Percentiles rank a stretch among this genome's conserved stretches.
phyloP scores from a whole-genome alignment of 1,140 invertebrate genomes.

The Choristoneura fumiferana region DNA sequence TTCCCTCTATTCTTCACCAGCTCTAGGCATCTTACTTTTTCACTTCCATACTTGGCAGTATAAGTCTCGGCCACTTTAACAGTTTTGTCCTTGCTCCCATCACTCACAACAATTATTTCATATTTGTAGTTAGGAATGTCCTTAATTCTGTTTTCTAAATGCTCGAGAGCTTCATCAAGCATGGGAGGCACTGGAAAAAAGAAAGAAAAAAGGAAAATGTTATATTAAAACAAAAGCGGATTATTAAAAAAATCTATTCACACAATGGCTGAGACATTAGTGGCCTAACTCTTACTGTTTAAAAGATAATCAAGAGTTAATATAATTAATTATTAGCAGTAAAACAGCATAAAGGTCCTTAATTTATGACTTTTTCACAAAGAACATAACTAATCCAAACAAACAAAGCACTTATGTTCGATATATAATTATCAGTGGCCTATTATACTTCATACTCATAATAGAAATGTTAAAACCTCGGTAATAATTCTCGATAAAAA shows the following conservation, averaged over 20 bases:
- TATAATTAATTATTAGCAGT: conserved; percentile 22
- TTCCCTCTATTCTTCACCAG: conserved; percentile 95
- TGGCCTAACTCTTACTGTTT: too few species aligned
- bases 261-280: conserved; percentile 17
- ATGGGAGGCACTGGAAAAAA: conserved; percentile 90
- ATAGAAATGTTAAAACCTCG: too few species aligned
- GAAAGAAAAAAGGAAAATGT: too few species aligned
- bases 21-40: conserved; percentile 91
- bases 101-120: conserved; percentile 97
- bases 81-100: conserved; percentile 95
- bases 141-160: conserved; percentile 84
- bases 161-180: conserved; percentile 94
- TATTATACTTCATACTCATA: too few species aligned
- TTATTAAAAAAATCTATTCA: too few species aligned
- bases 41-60: conserved; percentile 84
- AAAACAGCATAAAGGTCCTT: not conserved
- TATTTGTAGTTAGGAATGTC: conserved; percentile 85
- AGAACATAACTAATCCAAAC: not conserved
- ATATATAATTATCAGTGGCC: not conserved
- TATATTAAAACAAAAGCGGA: too few species aligned
- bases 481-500: too few species aligned
- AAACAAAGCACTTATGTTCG: not conserved
- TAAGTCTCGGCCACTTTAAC: conserved; percentile 88
- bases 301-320: too few species aligned
- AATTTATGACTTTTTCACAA: too few species aligned